A percentile compares a stretch with the other conserved stretches of the same genome.
phyloP scores from a whole-genome alignment of 2,888 invertebrate species.

The Hartigia nigra region DNA sequence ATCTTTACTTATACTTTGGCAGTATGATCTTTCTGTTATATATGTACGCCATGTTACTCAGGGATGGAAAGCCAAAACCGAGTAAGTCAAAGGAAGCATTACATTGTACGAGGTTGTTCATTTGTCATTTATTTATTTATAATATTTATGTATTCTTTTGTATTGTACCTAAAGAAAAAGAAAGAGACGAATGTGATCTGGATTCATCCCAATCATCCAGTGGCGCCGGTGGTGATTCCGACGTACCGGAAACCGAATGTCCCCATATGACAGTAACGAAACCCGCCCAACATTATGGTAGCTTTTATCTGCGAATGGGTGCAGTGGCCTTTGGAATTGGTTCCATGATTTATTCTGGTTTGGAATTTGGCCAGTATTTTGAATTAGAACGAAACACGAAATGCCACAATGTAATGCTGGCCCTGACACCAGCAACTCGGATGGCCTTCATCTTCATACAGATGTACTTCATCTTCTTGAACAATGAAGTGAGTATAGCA shows the following conservation, averaged over 20 bases:
- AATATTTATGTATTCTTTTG: neutral
- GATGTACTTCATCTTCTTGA: conserved; percentile 98
- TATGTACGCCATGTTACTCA: conserved; percentile 83
- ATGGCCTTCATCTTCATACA: conserved; percentile 98
- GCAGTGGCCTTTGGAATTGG: conserved; percentile 97
- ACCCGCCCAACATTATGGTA: conserved; percentile 83
- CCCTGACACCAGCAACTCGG: conserved; percentile 89
- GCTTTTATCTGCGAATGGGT: conserved; percentile 92
- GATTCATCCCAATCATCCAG: conserved; percentile 63
- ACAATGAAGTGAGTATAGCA: conserved; percentile 82
- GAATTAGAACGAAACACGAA: conserved; percentile 90
- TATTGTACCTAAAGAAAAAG: conserved; percentile 44
- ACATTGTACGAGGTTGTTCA: neutral
- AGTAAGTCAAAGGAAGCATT: conserved; percentile 44
- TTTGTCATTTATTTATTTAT: neutral
- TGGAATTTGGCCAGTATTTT: conserved; percentile 96
- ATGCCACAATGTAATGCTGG: conserved; percentile 91
- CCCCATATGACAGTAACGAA: conserved; percentile 68
- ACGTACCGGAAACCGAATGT: conserved; percentile 51
- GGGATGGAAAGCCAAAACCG: conserved; percentile 70
- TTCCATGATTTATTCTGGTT: conserved; percentile 95
- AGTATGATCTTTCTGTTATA: conserved; percentile 87
- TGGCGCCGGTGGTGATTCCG: conserved; percentile 61
- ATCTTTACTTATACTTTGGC: conserved; percentile 87
- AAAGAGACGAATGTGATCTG: conserved; percentile 61